Percentiles rank a stretch among this genome's conserved stretches.
Conservation (phyloP, 2,113 vertebrate species). For the Gallinago undulata region DNA sequence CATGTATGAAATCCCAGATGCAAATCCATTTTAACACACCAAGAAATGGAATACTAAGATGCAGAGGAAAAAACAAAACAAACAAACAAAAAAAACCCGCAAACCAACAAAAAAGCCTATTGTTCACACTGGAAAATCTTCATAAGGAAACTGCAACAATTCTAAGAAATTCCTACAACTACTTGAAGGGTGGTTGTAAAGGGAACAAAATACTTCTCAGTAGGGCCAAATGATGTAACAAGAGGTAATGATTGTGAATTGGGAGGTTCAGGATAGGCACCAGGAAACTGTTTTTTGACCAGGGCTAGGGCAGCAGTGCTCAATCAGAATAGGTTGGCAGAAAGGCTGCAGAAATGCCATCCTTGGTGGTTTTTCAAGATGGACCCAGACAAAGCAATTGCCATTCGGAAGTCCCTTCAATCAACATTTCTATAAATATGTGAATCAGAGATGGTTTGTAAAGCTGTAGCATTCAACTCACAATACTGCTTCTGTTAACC, state of each 20-base stretch:
- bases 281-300: background rate
- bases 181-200: background rate
- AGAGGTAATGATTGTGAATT: background rate
- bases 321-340: background rate
- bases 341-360: background rate
- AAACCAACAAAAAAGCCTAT: background rate
- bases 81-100: no score
- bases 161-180: constrained; percentile 35
- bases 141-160: constrained; percentile 20
- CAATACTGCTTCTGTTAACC: background rate
- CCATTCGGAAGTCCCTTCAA: background rate
- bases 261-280: background rate
- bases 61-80: background rate
- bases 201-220: background rate
- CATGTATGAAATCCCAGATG: background rate
- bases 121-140: constrained; percentile 29
- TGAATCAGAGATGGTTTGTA: background rate
- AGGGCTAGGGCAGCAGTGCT: background rate
- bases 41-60: background rate
- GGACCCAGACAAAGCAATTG: background rate
- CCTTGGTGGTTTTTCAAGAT: background rate
- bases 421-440: background rate
- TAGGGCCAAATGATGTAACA: background rate
- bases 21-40: background rate
- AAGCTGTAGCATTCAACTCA: background rate